phyloP scores from a whole-genome alignment of 2,888 invertebrate species.

The Aromia moschata region DNA sequence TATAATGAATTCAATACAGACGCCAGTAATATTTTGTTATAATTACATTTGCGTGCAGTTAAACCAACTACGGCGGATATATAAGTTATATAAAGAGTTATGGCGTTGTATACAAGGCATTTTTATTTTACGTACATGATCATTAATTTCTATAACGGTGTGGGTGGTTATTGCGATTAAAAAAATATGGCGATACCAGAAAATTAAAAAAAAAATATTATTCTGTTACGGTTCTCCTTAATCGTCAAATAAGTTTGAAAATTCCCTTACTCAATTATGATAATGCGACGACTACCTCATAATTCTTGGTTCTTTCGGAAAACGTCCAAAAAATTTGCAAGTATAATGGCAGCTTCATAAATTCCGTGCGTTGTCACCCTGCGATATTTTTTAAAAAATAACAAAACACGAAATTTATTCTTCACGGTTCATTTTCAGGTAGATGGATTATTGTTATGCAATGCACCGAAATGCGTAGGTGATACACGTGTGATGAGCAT shows the following conservation, averaged over 20 bases:
- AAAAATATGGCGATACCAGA: too few species aligned
- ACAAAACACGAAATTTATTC: slow-evolving; percentile 17
- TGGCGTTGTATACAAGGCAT: slow-evolving; percentile 11
- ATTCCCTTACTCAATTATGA: slow-evolving; percentile 6
- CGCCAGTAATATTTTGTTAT: slow-evolving; percentile 4
- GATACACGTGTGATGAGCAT: slow-evolving; percentile 14
- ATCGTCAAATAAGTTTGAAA: slow-evolving; percentile 2
- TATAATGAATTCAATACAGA: not conserved
- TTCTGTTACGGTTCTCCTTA: too few species aligned
- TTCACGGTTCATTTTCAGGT: slow-evolving; percentile 22
- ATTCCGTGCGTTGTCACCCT: slow-evolving; percentile 15
- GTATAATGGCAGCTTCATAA: slow-evolving; percentile 14
- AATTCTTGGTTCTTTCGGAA: slow-evolving; percentile 7
- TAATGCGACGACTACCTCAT: slow-evolving; percentile 10
- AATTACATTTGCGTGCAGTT: slow-evolving; percentile 24
- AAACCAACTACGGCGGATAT: slow-evolving; percentile 18
- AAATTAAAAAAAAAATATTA: too few species aligned
- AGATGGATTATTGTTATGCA: slow-evolving; percentile 45
- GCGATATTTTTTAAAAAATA: slow-evolving; percentile 19
- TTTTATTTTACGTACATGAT: slow-evolving; percentile 21
- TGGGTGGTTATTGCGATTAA: slow-evolving; percentile 21
- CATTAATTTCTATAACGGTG: slow-evolving; percentile 23
- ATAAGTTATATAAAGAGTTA: slow-evolving; percentile 24
- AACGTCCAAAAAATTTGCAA: slow-evolving; percentile 20
- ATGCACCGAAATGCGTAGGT: slow-evolving; percentile 43